A percentile compares a stretch with the other conserved stretches of the same genome.
Conservation (phyloP, 2,888 invertebrate species). For the Drosophila maculinotata region DNA sequence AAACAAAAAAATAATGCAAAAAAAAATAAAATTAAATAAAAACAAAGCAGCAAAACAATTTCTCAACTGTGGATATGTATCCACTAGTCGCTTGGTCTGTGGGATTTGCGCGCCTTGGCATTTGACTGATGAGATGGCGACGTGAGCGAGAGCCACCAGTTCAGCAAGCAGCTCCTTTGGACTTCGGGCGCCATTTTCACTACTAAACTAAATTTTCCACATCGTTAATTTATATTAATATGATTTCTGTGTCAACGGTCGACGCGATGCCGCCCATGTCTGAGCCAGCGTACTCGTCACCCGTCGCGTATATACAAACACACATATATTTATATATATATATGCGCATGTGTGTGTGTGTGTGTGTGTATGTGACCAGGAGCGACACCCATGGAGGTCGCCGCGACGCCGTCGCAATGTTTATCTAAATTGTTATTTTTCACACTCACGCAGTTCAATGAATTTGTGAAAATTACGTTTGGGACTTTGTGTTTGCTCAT, state of each 20-base stretch:
- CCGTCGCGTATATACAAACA: slow-evolving; percentile 21
- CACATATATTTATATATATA: background rate
- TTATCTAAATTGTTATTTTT: slow-evolving; percentile 86
- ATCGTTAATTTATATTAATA: slow-evolving; percentile 86
- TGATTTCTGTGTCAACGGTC: slow-evolving; percentile 82
- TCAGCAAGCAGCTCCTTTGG: slow-evolving; percentile 24
- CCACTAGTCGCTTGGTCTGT: slow-evolving; percentile 21
- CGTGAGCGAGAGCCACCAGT: slow-evolving; percentile 72
- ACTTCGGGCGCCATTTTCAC: slow-evolving; percentile 74
- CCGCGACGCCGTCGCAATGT: slow-evolving; percentile 80
- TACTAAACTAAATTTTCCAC: slow-evolving; percentile 85
- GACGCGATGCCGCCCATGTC: slow-evolving; percentile 58
- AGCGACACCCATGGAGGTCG: slow-evolving; percentile 73
- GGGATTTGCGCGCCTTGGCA: slow-evolving; percentile 71
- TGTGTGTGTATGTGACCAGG: slow-evolving; percentile 25
- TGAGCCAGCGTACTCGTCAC: slow-evolving; percentile 42
- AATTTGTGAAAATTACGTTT: slow-evolving; percentile 85
- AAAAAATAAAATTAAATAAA: background rate
- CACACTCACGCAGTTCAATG: slow-evolving; percentile 85
- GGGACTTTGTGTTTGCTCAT: slow-evolving; percentile 82
- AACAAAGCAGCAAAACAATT: slow-evolving; percentile 61
- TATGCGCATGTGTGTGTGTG: background rate
- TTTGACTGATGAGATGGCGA: slow-evolving; percentile 75
- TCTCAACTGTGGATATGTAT: slow-evolving; percentile 50
- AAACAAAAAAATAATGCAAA: slow-evolving; percentile 27